Percentiles rank a stretch among this genome's conserved stretches.
phyloP scores from a whole-genome alignment of 2,113 vertebrate species.

The Columba janthina region DNA sequence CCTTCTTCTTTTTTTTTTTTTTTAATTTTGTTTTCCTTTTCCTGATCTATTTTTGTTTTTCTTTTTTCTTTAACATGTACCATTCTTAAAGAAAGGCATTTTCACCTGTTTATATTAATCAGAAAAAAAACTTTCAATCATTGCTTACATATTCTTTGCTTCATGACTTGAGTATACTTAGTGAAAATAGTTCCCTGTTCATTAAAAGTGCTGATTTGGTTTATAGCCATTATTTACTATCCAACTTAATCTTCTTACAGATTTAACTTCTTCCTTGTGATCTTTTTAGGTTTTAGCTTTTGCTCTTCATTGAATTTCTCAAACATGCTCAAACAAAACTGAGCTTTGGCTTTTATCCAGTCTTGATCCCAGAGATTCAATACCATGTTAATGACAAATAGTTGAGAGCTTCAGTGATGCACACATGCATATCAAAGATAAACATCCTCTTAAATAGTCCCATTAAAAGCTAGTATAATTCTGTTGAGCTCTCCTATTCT shows the following conservation, averaged over 20 bases:
- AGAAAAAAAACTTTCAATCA: background rate
- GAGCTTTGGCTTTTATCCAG: background rate
- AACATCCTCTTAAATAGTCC: background rate
- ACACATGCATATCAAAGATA: background rate
- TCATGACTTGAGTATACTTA: background rate
- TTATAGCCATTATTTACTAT: background rate
- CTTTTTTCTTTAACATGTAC: background rate
- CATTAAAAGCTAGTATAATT: background rate
- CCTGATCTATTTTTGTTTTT: too few species aligned
- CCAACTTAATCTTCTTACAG: background rate
- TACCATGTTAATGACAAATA: background rate
- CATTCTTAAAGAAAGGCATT: background rate
- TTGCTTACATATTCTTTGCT: background rate
- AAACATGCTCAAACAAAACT: background rate
- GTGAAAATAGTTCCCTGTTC: background rate
- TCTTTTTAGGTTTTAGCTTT: background rate
- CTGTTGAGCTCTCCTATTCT: too few species aligned
- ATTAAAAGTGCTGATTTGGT: background rate
- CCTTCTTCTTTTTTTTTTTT: too few species aligned
- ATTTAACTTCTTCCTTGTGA: background rate
- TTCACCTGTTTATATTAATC: background rate
- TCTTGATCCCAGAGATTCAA: background rate
- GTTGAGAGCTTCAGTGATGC: background rate
- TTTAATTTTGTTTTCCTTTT: too few species aligned
- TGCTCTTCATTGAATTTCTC: background rate